Base-by-base conservation (phyloP, 2,888 invertebrate genomes). In the Macaria notata region DNA sequence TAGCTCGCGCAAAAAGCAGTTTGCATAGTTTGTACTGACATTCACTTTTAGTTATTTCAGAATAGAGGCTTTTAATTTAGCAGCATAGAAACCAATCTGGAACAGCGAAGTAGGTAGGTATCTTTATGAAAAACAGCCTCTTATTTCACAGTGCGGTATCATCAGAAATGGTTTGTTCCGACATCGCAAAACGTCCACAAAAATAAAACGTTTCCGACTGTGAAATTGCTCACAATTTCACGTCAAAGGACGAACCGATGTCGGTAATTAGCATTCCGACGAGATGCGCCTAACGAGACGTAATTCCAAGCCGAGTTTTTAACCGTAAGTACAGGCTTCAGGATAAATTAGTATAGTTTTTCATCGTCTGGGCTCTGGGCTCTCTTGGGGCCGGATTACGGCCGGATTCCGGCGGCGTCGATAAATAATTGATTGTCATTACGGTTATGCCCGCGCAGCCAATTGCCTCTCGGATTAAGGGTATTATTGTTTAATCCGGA, bases 321-420 rank as follows among this genome's bases (percentile, higher is more conserved):
- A 76, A 75, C 72, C 70, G 71, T 72, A 79, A 73, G 75, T 73
- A 65, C 66, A 69, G 73, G 76, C 74, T 74, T 70, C 67, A 73
- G 72, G 71, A 80, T 78, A 83, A 83, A 84, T 83, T 79, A 79
- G 75, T 72, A 73, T 73, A 78, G 71, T 81, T 83, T 83, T 81
- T 81, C 80, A 79, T 76, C 72, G 76, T 70, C 75, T 74, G 68
- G 71, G 61, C 64, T 54, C 61, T 68, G 69, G 54, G 64, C 66
- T 65, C 67, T 68, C 72, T 68, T 68, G 71, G 61, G 65, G 72
- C 47, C 47, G 59, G 76, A 78, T 82, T 80, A 77, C 69, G 65
- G 66, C 64, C 54, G 63, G 72, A 73, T 75, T 80, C 76, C 73
- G 72, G 64, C 73, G 76, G 68, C 77, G 74, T 72, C 74, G 70